Percentiles rank a stretch among this genome's conserved stretches.
These are phyloP conservation scores for Epinotia ramella DNA, from an alignment of 2,888 invertebrate species.

Conservation along the genomic window DNA sequence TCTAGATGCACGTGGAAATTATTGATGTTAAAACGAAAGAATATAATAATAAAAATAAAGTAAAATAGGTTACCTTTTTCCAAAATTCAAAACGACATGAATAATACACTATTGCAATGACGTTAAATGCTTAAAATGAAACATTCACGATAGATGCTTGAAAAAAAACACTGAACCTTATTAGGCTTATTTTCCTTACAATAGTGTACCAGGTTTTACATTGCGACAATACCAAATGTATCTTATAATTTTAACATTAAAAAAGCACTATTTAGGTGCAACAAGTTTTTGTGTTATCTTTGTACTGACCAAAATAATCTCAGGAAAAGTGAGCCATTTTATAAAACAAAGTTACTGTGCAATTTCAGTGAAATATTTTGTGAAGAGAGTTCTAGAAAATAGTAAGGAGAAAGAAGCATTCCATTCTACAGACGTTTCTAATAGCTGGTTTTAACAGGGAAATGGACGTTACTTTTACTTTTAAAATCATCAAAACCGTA, in stretches of 20 bases:
- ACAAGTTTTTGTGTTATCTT: conserved; percentile 67
- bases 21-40: conserved; percentile 30
- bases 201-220: conserved; percentile 65
- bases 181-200: conserved; percentile 70
- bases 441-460: conserved; percentile 85
- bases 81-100: conserved; percentile 38
- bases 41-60: conserved; percentile 1
- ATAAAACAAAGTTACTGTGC: conserved; percentile 82
- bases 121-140: conserved; percentile 60
- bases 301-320: conserved; percentile 64
- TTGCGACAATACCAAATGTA: conserved; percentile 60
- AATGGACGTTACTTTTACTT: conserved; percentile 78
- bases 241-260: conserved; percentile 60
- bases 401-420: conserved; percentile 84
- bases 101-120: conserved; percentile 50
- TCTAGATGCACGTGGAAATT: conserved; percentile 49
- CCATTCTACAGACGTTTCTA: conserved; percentile 82
- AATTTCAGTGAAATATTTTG: conserved; percentile 80
- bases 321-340: conserved; percentile 86
- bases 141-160: conserved; percentile 19
- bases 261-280: conserved; percentile 75
- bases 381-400: conserved; percentile 80
- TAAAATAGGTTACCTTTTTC: conserved; percentile 40
- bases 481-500: conserved; percentile 64
- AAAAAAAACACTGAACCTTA: conserved; percentile 30